A percentile compares a stretch with the other conserved stretches of the same genome.
phyloP scores from a whole-genome alignment of 2,797 vertebrate species.

The Lepilemur septentrionalis region DNA sequence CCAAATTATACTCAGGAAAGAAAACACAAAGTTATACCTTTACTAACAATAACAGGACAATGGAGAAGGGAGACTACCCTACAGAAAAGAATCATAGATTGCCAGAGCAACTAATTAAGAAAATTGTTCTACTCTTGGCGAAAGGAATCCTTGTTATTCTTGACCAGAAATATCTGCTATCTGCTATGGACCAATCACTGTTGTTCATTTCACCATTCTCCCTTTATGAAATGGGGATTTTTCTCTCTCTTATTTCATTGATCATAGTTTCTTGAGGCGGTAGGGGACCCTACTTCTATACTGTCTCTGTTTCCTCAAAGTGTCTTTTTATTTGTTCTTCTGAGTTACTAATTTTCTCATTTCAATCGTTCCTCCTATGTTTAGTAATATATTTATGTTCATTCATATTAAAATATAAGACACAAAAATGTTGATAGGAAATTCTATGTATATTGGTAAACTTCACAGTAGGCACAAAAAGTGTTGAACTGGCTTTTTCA shows the following conservation, averaged over 20 bases:
- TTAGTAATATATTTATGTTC: background rate
- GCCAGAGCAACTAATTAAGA: too few species aligned
- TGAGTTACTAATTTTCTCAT: background rate
- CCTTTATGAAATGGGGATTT: background rate
- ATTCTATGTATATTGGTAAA: background rate
- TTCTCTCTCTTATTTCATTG: background rate
- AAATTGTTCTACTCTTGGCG: background rate
- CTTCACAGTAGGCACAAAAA: background rate
- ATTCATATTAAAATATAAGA: background rate
- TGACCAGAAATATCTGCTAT: background rate
- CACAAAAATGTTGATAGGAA: background rate
- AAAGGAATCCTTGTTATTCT: background rate
- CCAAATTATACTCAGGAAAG: background rate
- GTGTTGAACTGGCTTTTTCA: background rate
- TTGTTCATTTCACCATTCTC: background rate
- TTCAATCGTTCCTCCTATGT: background rate
- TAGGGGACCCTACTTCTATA: background rate
- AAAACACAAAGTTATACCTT: background rate
- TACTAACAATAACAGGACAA: background rate
- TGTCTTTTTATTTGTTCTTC: background rate
- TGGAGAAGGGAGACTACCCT: background rate
- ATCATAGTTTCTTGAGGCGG: background rate
- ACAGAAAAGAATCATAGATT: background rate
- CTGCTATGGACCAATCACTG: background rate
- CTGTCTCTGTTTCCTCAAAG: background rate